A percentile compares a stretch with the other conserved stretches of the same genome.
phyloP scores from a whole-genome alignment of 2,888 invertebrate genomes.

The Rhamnusium bicolor region DNA sequence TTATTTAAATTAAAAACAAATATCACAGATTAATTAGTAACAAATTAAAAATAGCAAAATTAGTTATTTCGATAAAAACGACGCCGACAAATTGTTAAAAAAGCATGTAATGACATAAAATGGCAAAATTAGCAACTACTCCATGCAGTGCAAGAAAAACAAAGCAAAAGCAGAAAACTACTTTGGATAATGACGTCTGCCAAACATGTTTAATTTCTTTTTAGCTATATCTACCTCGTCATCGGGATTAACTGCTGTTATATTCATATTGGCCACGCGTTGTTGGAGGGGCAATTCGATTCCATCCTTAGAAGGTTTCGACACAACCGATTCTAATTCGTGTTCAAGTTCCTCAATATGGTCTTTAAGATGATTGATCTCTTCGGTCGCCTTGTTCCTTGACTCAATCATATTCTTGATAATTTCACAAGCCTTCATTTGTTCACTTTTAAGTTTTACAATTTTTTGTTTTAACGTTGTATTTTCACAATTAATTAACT shows the following conservation, averaged over 20 bases:
- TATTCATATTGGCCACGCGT: conserved; percentile 54
- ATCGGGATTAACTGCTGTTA: conserved; percentile 50
- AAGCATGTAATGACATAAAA: neutral
- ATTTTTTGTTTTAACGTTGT: conserved; percentile 54
- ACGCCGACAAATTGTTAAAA: neutral
- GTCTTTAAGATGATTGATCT: conserved; percentile 64
- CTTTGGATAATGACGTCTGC: conserved; percentile 43
- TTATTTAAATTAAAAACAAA: neutral
- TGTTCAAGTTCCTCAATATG: conserved; percentile 50
- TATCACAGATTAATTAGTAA: neutral
- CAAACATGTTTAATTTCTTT: conserved; percentile 21
- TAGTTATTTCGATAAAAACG: neutral
- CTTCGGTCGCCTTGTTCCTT: conserved; percentile 63
- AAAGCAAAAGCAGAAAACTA: conserved; percentile 30
- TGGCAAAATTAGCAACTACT: neutral
- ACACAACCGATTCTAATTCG: conserved; percentile 59
- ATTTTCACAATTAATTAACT: conserved; percentile 7
- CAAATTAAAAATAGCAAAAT: too few relatives aligned
- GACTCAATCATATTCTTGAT: conserved; percentile 67
- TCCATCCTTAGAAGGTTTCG: conserved; percentile 52
- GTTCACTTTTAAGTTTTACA: conserved; percentile 66
- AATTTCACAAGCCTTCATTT: conserved; percentile 69
- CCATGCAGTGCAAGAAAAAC: neutral
- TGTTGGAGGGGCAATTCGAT: conserved; percentile 44
- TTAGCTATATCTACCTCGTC: conserved; percentile 61